Conservation (phyloP, 2,797 vertebrate species). For the Melopsittacus undulatus region DNA sequence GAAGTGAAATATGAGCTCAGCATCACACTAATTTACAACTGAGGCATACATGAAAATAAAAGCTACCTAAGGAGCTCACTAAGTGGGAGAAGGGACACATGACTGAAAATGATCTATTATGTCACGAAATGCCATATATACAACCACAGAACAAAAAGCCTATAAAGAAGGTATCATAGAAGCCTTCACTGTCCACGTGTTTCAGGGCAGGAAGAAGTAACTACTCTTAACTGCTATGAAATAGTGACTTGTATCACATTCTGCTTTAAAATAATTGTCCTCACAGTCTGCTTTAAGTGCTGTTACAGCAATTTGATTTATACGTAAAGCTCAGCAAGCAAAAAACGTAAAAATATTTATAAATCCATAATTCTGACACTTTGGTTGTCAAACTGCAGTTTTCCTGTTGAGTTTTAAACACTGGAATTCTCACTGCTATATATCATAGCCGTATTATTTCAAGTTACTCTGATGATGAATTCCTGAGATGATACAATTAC, state of each 20-base stretch:
- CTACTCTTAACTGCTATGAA: background rate
- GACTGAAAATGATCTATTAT: background rate
- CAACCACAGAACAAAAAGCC: background rate
- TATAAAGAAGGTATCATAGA: background rate
- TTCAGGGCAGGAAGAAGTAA: background rate
- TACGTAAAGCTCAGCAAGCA: slow-evolving; percentile 22
- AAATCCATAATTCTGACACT: slow-evolving; percentile 30
- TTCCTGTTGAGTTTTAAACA: slow-evolving; percentile 2
- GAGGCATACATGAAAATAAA: background rate
- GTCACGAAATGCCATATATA: background rate
- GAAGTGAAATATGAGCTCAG: background rate
- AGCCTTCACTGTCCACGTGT: background rate
- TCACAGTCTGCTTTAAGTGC: background rate
- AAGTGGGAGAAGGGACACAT: background rate
- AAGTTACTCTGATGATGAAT: slow-evolving; percentile 43
- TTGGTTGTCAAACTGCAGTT: background rate
- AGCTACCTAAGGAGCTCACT: background rate
- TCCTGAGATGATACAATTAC: slow-evolving; percentile 17
- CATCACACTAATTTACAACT: background rate
- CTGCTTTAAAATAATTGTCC: slow-evolving; percentile 48
- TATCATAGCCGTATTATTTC: slow-evolving; percentile 27
- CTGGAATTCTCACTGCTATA: background rate
- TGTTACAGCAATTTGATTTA: background rate
- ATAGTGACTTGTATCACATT: background rate
- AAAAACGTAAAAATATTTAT: slow-evolving; percentile 17